Conservation (phyloP, 2,797 vertebrate species). For the Acestrorhynchus altus region DNA sequence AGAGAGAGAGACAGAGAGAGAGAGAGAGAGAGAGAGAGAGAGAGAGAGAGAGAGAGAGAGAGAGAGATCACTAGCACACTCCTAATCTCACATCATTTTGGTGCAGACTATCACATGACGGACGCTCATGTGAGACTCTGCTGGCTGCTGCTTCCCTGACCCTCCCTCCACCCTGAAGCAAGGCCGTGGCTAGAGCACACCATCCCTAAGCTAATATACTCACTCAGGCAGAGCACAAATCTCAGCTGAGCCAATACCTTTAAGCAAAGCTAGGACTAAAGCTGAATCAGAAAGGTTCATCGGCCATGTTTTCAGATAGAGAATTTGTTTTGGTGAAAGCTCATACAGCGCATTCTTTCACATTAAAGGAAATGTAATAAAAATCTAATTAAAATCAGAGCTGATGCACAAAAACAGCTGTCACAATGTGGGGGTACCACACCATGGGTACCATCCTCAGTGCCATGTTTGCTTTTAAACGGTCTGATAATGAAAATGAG, state of each 20-base stretch:
- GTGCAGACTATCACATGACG: conserved; percentile 60
- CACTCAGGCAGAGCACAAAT: not conserved
- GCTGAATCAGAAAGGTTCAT: no score
- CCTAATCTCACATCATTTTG: conserved; percentile 37
- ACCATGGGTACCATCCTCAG: no score
- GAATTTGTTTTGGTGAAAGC: no score
- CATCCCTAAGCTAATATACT: not conserved
- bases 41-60: not conserved
- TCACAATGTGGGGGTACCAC: no score
- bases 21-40: not conserved
- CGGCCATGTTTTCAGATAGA: no score
- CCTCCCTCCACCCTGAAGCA: conserved; percentile 29
- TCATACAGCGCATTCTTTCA: no score
- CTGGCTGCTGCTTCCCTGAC: conserved; percentile 60
- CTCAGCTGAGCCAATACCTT: not conserved
- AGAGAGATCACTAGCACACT: conserved; percentile 16
- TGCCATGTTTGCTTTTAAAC: no score
- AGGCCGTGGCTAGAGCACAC: conserved; percentile 5
- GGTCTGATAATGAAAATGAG: no score
- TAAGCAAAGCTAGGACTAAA: not conserved
- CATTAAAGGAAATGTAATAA: no score
- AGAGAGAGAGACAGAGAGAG: no score
- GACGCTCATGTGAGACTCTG: conserved; percentile 81
- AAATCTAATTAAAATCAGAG: no score
- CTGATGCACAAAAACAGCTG: no score